Percentiles rank a stretch among this genome's conserved stretches.
phyloP scores from a whole-genome alignment of 2,113 vertebrate genomes.

The Dipodomys merriami region DNA sequence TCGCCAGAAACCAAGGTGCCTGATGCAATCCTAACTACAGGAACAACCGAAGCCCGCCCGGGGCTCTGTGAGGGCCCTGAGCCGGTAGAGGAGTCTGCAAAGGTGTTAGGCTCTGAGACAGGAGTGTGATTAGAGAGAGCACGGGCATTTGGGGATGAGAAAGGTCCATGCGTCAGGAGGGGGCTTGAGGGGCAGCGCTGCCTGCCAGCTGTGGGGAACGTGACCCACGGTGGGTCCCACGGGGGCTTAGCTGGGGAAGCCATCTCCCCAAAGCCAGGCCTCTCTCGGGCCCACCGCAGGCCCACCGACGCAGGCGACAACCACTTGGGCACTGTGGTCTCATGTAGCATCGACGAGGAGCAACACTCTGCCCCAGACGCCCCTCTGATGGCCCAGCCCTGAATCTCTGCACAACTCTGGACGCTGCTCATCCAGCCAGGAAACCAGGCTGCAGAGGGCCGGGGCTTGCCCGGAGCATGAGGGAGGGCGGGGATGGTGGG shows the following conservation, averaged over 20 bases:
- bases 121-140: neutral
- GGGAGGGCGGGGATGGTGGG: too few species aligned
- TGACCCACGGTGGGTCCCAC: neutral
- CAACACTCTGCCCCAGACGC: rapidly evolving
- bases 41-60: too few species aligned
- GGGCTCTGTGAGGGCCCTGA: too few species aligned
- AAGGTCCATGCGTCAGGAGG: too few species aligned
- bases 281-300: neutral
- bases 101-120: neutral
- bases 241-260: neutral
- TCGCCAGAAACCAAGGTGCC: neutral
- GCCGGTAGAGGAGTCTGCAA: too few species aligned
- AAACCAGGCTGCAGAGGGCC: too few species aligned
- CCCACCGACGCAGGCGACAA: neutral
- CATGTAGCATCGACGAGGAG: rapidly evolving
- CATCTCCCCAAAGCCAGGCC: neutral
- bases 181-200: too few species aligned
- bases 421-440: neutral
- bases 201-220: neutral
- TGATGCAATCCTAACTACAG: too few species aligned
- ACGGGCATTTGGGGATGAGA: neutral
- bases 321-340: neutral
- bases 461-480: neutral
- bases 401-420: neutral
- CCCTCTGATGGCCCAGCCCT: rapidly evolving